A percentile compares a stretch with the other conserved stretches of the same genome.
Conservation (phyloP, 1,140 invertebrate species). For the Diorhabda carinulata region DNA sequence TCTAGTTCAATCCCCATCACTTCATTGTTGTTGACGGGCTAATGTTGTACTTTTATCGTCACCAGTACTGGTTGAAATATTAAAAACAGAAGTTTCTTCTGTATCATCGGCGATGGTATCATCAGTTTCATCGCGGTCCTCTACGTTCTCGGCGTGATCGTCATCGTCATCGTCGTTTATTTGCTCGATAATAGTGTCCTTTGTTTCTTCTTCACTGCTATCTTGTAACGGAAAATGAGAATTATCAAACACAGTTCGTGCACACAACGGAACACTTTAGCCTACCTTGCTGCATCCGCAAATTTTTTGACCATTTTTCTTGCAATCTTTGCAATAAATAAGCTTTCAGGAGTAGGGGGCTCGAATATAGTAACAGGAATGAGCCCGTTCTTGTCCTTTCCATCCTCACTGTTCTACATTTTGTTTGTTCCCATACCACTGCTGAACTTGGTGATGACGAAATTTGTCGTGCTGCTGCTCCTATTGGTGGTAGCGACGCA, state of each 20-base stretch:
- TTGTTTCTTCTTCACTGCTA: conserved; percentile 5
- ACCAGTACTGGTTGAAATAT: too few relatives aligned
- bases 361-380: too few relatives aligned
- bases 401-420: too few relatives aligned
- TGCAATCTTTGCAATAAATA: neutral
- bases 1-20: too few relatives aligned
- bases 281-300: conserved; percentile 12
- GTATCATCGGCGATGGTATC: too few relatives aligned
- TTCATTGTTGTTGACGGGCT: too few relatives aligned
- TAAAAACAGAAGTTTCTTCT: too few relatives aligned
- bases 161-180: conserved; percentile 3
- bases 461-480: neutral
- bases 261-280: conserved; percentile 13
- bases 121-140: too few relatives aligned
- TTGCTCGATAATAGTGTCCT: conserved; percentile 11
- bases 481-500: neutral
- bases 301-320: neutral
- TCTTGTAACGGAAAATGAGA: neutral
- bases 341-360: conserved; percentile 7
- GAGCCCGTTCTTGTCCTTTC: too few relatives aligned
- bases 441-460: conserved; percentile 12
- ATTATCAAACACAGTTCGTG: conserved; percentile 12
- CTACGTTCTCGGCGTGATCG: neutral
- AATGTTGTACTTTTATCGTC: too few relatives aligned
- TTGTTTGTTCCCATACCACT: too few relatives aligned